A percentile compares a stretch with the other conserved stretches of the same genome.
Evolutionary conservation across 2,113 vertebrate genomes (phyloP).

Genomic region (Barbus barbus): DNA sequence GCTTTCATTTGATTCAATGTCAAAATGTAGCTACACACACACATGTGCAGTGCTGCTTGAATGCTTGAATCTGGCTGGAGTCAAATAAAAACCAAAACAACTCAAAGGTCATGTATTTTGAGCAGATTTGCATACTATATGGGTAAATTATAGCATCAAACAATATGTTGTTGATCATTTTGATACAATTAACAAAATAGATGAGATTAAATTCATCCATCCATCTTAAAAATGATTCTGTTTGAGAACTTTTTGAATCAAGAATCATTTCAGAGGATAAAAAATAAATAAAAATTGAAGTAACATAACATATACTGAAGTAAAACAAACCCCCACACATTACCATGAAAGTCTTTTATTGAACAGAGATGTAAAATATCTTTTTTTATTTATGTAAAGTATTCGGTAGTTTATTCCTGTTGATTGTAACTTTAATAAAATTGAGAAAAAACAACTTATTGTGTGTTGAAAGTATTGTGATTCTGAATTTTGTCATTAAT

Average conservation of each 20-base stretch:
- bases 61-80: background rate
- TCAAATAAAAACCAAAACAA: background rate
- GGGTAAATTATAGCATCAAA: background rate
- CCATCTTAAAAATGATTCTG: background rate
- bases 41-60: background rate
- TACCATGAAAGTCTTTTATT: slow-evolving; percentile 91
- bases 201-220: background rate
- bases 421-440: slow-evolving; percentile 67
- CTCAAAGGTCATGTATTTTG: background rate
- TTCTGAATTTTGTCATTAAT: slow-evolving; percentile 72
- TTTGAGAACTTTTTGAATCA: too few relatives aligned
- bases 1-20: background rate
- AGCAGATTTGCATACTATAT: background rate
- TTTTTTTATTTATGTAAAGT: slow-evolving; percentile 71
- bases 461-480: slow-evolving; percentile 40
- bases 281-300: too few relatives aligned
- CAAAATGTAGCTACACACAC: slow-evolving; percentile 2
- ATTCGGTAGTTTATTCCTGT: slow-evolving; percentile 45
- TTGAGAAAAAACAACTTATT: slow-evolving; percentile 82
- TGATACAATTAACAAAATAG: background rate
- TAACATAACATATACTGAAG: background rate
- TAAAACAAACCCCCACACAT: too few relatives aligned
- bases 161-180: background rate
- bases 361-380: slow-evolving; percentile 87
- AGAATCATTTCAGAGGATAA: too few relatives aligned